A percentile compares a stretch with the other conserved stretches of the same genome.
Conservation (phyloP, 2,888 invertebrate species). For the Scelioninae gen. 1 region DNA sequence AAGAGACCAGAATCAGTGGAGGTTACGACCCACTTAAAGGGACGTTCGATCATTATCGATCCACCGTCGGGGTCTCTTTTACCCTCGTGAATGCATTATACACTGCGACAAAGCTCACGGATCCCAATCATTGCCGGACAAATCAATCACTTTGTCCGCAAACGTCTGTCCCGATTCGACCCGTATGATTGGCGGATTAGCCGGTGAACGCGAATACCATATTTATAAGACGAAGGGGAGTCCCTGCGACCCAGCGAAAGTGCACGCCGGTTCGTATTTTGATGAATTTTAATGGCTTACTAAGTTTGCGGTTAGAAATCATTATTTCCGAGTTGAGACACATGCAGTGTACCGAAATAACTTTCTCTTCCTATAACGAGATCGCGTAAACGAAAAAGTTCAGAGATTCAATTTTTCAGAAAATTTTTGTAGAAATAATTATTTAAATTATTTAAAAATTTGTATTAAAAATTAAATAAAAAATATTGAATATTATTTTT, state of each 20-base stretch:
- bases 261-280: constrained; percentile 1
- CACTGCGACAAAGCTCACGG: constrained; percentile 34
- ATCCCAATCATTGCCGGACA: constrained; percentile 59
- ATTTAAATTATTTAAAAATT: too few relatives aligned
- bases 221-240: constrained; percentile 18
- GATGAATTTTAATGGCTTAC: constrained; percentile 41
- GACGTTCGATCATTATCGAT: constrained; percentile 78
- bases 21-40: constrained; percentile 81
- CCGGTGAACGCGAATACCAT: background rate
- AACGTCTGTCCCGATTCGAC: constrained; percentile 29
- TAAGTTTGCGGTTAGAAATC: constrained; percentile 15
- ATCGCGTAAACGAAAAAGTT: background rate
- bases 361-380: constrained; percentile 24
- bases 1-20: constrained; percentile 80
- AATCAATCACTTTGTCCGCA: constrained; percentile 63
- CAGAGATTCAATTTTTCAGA: too few relatives aligned
- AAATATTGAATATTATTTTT: too few relatives aligned
- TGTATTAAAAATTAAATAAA: too few relatives aligned
- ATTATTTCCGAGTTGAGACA: constrained; percentile 18
- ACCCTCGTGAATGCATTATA: constrained; percentile 62
- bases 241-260: constrained; percentile 1
- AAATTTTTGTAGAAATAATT: too few relatives aligned
- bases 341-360: constrained; percentile 12
- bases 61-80: constrained; percentile 61
- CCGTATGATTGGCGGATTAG: constrained; percentile 30